These are phyloP conservation scores for Oplegnathus fasciatus DNA, from an alignment of 2,113 vertebrate genomes.

Conservation along the genomic window DNA sequence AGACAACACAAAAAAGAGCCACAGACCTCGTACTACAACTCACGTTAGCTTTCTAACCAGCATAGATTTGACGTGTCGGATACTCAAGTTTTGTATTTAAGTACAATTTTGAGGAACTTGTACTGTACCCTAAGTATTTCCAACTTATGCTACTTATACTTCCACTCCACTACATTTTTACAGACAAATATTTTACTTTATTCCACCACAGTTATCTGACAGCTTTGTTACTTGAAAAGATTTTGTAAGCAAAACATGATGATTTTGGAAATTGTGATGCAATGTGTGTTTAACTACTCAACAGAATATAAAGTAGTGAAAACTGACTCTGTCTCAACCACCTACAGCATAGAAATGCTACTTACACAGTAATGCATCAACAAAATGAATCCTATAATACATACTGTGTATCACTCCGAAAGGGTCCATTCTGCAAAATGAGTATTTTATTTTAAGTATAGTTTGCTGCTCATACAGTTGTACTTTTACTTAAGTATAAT, in stretches of 20 bases:
- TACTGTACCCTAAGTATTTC: too few relatives aligned
- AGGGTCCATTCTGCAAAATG: neutral
- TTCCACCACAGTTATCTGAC: too few relatives aligned
- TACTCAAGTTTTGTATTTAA: too few relatives aligned
- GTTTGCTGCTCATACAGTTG: neutral
- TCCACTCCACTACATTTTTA: too few relatives aligned
- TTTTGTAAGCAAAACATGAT: neutral
- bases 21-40: neutral
- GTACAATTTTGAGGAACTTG: neutral
- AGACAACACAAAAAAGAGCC: too few relatives aligned
- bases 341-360: neutral
- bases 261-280: neutral
- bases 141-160: neutral
- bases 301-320: neutral
- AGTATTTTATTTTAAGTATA: neutral
- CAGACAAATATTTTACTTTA: neutral
- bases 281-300: neutral
- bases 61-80: too few relatives aligned
- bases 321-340: neutral
- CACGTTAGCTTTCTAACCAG: neutral
- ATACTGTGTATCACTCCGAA: neutral
- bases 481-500: too few relatives aligned
- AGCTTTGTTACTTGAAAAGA: neutral
- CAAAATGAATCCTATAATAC: neutral
- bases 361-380: neutral